phyloP scores from a whole-genome alignment of 1,140 invertebrate genomes.

The Tetramorium simillimum region DNA sequence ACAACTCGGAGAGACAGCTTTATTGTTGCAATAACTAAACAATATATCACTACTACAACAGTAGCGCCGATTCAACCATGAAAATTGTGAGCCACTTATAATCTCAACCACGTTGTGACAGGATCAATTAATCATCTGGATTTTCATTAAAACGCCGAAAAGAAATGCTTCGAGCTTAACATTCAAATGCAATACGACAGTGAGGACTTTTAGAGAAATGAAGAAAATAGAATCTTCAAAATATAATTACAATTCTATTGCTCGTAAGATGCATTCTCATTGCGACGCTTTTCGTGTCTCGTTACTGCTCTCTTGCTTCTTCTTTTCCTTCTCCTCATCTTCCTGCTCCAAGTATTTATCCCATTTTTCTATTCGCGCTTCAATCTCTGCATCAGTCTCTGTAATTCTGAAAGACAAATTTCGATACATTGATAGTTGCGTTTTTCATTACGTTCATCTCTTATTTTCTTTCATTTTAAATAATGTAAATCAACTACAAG shows the following conservation, averaged over 20 bases:
- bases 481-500: not conserved
- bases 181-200: constrained; percentile 10
- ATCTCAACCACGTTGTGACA: constrained; percentile 7
- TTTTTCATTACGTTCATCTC: too few species aligned
- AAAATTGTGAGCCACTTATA: constrained; percentile 32
- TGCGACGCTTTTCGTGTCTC: not conserved
- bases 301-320: constrained; percentile 57
- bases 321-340: constrained; percentile 79
- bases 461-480: not conserved
- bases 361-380: constrained; percentile 94
- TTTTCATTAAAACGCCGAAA: constrained; percentile 10
- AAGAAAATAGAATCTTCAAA: constrained; percentile 22
- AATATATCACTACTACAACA: constrained; percentile 50
- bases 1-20: constrained; percentile 28
- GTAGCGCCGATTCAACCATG: constrained; percentile 38
- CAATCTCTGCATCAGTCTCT: constrained; percentile 96
- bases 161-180: constrained; percentile 1
- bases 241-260: constrained; percentile 41
- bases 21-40: constrained; percentile 62
- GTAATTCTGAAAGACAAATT: constrained; percentile 87
- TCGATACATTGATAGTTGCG: not conserved
- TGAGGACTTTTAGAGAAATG: not conserved
- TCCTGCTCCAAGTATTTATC: constrained; percentile 91
- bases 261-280: not conserved
- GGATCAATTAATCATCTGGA: constrained; percentile 18